Evolutionary conservation across 1,140 invertebrate genomes (phyloP).

Genomic region (Paracyclopina nana): DNA sequence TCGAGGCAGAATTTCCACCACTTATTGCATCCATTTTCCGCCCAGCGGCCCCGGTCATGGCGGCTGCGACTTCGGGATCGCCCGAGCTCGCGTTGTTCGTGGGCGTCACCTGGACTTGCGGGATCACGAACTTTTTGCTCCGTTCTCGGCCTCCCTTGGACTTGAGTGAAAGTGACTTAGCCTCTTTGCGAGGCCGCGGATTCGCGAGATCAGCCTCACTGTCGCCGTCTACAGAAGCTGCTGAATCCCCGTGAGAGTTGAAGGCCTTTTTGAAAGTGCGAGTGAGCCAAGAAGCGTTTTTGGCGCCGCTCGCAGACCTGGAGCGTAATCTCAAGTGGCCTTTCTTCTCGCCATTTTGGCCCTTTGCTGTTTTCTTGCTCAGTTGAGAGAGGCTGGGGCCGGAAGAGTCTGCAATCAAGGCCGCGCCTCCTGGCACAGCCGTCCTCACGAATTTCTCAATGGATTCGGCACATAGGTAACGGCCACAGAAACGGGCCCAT

Average conservation of each 20-base stretch:
- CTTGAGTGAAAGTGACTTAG: not conserved
- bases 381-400: no score
- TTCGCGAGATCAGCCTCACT: no score
- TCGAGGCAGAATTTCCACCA: no score
- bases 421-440: conserved; percentile 2
- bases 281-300: conserved; percentile 4
- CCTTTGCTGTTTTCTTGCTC: no score
- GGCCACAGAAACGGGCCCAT: conserved; percentile 54
- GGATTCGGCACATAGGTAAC: conserved; percentile 48
- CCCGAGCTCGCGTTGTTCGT: not conserved
- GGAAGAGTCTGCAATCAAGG: conserved; percentile 5
- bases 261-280: conserved; percentile 12
- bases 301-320: not conserved
- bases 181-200: not conserved
- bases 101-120: conserved; percentile 9
- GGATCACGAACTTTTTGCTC: conserved; percentile 7
- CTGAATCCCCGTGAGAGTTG: not conserved
- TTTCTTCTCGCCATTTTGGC: not conserved
- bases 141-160: not conserved
- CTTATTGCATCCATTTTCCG: no score
- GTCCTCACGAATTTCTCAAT: conserved; percentile 44
- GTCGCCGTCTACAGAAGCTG: not conserved
- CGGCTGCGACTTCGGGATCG: no score
- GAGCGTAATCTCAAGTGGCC: not conserved
- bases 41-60: no score